Conservation (phyloP, 2,797 vertebrate genomes). For the Carduelis carduelis region DNA sequence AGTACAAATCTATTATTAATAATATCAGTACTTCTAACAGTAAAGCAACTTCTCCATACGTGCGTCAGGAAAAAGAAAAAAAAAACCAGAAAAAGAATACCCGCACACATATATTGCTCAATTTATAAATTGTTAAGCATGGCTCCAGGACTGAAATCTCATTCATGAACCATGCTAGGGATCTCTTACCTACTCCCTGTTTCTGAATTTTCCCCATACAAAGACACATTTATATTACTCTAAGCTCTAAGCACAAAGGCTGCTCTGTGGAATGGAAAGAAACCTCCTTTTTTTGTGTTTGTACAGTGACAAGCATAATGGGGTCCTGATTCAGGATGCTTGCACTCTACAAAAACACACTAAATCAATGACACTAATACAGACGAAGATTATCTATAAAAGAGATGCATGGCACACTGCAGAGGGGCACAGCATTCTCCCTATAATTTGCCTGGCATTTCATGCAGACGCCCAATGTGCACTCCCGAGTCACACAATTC, state of each 20-base stretch:
- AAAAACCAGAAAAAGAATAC: not conserved
- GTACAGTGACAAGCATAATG: slow-evolving; percentile 59
- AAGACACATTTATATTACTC: slow-evolving; percentile 65
- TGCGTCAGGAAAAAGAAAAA: not conserved
- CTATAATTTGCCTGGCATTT: not conserved
- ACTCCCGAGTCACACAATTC: not conserved
- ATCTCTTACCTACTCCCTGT: slow-evolving; percentile 55
- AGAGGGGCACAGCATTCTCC: not conserved
- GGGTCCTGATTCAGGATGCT: slow-evolving; percentile 64
- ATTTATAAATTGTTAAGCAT: slow-evolving; percentile 40
- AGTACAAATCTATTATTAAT: slow-evolving; percentile 26
- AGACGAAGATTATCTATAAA: slow-evolving; percentile 26
- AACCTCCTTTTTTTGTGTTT: slow-evolving; percentile 66
- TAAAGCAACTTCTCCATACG: not conserved
- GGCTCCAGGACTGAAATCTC: slow-evolving; percentile 49
- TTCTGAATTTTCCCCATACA: slow-evolving; percentile 63
- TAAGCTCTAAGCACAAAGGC: slow-evolving; percentile 61
- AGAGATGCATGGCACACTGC: not conserved
- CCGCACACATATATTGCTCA: not conserved
- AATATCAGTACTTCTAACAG: slow-evolving; percentile 12
- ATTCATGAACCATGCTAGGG: slow-evolving; percentile 32
- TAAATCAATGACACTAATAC: slow-evolving; percentile 52
- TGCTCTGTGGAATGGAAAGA: slow-evolving; percentile 61
- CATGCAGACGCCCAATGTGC: not conserved
- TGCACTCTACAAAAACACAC: slow-evolving; percentile 56